These are phyloP conservation scores for Popillia japonica DNA, from an alignment of 1,140 invertebrate genomes.

Conservation along the genomic window DNA sequence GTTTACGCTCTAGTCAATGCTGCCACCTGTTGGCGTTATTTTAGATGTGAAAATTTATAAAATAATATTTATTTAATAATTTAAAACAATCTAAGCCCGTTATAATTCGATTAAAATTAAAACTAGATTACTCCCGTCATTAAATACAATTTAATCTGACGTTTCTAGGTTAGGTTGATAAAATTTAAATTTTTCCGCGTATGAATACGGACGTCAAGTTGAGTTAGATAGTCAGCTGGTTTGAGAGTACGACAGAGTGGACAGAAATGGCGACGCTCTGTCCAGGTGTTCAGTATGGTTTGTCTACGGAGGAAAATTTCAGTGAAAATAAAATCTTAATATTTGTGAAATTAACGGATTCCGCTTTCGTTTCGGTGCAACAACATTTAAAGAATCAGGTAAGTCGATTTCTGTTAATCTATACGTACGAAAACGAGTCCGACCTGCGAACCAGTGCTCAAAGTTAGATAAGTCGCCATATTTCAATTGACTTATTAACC, in stretches of 20 bases:
- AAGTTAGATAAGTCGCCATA: conserved; percentile 56
- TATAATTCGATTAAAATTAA: not conserved
- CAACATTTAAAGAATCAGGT: conserved; percentile 87
- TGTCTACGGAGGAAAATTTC: conserved; percentile 87
- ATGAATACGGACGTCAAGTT: conserved; percentile 18
- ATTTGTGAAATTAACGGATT: conserved; percentile 95
- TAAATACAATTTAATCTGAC: not conserved
- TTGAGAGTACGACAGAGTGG: conserved; percentile 52
- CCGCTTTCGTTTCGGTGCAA: conserved; percentile 88
- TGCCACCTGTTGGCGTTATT: conserved; percentile 5
- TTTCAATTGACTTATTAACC: conserved; percentile 60
- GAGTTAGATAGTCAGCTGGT: conserved; percentile 56
- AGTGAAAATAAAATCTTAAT: conserved; percentile 88
- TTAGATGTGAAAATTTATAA: not conserved
- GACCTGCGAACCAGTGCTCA: not conserved
- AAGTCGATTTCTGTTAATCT: conserved; percentile 61
- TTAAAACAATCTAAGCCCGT: not conserved
- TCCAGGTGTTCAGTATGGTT: conserved; percentile 94
- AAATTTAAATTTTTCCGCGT: not conserved
- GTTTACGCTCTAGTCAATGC: not conserved
- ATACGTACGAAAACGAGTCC: not conserved
- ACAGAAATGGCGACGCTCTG: conserved; percentile 91
- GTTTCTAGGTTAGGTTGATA: not conserved
- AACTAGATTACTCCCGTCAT: too few relatives aligned
- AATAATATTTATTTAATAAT: not conserved